Conservation (phyloP, 2,888 invertebrate genomes). For the Leucophenga maculata region DNA sequence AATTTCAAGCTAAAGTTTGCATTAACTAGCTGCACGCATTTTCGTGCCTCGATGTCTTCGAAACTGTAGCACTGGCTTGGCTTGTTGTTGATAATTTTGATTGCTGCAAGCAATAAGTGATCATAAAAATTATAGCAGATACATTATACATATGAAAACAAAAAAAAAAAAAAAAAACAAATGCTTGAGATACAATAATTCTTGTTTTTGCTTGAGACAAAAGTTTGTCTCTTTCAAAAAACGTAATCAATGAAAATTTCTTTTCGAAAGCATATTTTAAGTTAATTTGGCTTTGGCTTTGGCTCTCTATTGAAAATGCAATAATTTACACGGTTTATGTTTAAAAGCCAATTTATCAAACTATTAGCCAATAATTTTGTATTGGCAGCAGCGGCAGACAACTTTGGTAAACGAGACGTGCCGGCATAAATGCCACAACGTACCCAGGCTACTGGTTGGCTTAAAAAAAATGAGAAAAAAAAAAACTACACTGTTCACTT, state of each 20-base stretch:
- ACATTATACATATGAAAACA: conserved; percentile 41
- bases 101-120: conserved; percentile 64
- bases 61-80: not conserved
- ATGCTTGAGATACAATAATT: no score
- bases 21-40: conserved; percentile 67
- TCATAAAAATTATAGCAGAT: conserved; percentile 63
- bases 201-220: conserved; percentile 10
- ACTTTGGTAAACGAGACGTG: conserved; percentile 10
- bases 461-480: no score
- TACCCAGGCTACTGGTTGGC: conserved; percentile 14
- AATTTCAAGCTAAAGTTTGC: conserved; percentile 50
- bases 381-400: not conserved
- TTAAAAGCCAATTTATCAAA: conserved; percentile 52
- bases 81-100: conserved; percentile 59
- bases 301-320: not conserved
- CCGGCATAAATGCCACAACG: conserved; percentile 23
- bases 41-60: conserved; percentile 29
- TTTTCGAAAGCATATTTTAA: not conserved
- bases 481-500: no score
- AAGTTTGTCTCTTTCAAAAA: not conserved
- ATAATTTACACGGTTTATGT: conserved; percentile 8
- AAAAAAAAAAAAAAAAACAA: conserved; percentile 22
- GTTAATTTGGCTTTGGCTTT: not conserved
- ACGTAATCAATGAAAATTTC: conserved; percentile 16
- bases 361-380: conserved; percentile 5